A percentile compares a stretch with the other conserved stretches of the same genome.
Evolutionary conservation across 1,140 invertebrate species (phyloP).

Genomic region (Anastrepha ludens): DNA sequence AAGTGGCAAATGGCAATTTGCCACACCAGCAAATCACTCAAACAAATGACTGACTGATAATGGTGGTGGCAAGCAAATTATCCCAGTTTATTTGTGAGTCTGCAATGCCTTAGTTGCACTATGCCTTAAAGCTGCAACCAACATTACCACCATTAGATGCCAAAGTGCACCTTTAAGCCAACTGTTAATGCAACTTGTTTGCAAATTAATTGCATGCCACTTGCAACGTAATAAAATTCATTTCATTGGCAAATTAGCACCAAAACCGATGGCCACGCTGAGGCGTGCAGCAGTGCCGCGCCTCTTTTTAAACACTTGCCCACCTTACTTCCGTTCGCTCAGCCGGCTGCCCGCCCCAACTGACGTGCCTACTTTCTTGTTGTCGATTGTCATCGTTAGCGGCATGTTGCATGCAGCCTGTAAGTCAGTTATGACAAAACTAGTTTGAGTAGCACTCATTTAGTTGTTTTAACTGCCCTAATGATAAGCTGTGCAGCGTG

Average conservation of each 20-base stretch:
- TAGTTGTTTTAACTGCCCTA: conserved; percentile 48
- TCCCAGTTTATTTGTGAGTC: neutral
- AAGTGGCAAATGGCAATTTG: conserved; percentile 15
- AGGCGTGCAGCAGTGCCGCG: neutral
- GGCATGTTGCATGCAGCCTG: conserved; percentile 27
- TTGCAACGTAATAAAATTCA: conserved; percentile 40
- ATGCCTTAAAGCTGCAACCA: neutral
- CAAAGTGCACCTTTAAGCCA: neutral
- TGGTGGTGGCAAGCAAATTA: conserved; percentile 6
- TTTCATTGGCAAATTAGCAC: conserved; percentile 53
- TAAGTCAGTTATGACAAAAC: conserved; percentile 41
- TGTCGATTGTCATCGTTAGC: neutral
- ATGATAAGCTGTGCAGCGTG: conserved; percentile 24
- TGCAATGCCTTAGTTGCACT: conserved; percentile 25
- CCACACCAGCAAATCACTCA: conserved; percentile 48
- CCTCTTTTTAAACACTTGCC: conserved; percentile 8
- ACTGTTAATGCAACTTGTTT: conserved; percentile 2
- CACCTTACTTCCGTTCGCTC: conserved; percentile 34
- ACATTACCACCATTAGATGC: neutral
- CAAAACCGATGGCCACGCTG: neutral
- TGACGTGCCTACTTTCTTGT: conserved; percentile 13
- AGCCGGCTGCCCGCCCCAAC: neutral
- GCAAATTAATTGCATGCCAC: conserved; percentile 46
- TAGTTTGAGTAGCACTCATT: conserved; percentile 47
- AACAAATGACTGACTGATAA: conserved; percentile 1